Evolutionary conservation across 2,113 vertebrate species (phyloP).

Genomic region (Daboia siamensis): DNA sequence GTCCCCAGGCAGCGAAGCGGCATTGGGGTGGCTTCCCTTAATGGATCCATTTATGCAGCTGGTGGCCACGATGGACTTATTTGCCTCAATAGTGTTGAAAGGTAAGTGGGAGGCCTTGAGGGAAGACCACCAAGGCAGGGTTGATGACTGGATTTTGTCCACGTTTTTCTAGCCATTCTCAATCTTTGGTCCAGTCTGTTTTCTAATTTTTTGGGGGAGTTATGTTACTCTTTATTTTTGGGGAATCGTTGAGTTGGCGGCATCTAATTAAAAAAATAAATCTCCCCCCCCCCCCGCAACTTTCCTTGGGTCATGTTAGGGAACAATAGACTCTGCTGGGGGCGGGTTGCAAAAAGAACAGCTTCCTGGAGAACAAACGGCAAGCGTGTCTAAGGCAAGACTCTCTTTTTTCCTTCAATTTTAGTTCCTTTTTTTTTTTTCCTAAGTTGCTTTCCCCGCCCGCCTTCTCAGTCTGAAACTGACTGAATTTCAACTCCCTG

Average conservation of each 20-base stretch:
- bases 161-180: neutral
- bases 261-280: neutral
- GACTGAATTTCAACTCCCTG: too few species aligned
- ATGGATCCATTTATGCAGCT: conserved; percentile 61
- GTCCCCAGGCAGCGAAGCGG: conserved; percentile 53
- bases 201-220: neutral
- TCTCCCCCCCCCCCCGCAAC: neutral
- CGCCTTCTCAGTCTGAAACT: neutral
- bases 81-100: conserved; percentile 64
- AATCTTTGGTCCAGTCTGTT: neutral
- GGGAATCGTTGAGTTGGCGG: neutral
- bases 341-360: neutral
- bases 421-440: neutral
- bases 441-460: neutral
- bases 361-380: neutral
- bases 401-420: neutral
- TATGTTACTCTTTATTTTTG: neutral
- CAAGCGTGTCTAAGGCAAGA: neutral
- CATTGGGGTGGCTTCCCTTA: conserved; percentile 61
- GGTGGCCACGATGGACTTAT: conserved; percentile 62
- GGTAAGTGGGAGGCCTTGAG: conserved; percentile 29
- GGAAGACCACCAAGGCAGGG: neutral
- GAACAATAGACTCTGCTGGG: neutral
- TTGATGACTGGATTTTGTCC: neutral
- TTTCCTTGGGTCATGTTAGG: neutral